phyloP scores from a whole-genome alignment of 2,888 invertebrate species.

The Aphodius sticticus region DNA sequence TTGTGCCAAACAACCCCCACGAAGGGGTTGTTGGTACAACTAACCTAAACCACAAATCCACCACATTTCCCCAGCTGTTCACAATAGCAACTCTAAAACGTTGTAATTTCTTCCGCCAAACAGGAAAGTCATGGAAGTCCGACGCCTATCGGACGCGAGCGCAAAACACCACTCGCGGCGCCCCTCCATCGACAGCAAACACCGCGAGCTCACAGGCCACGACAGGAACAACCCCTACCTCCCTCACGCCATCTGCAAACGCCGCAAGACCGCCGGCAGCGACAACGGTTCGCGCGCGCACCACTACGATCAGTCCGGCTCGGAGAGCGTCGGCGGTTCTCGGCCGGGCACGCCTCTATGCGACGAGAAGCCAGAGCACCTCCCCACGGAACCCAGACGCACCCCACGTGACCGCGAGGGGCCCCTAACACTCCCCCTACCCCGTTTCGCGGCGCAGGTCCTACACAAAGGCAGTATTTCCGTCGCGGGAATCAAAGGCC shows the following conservation, averaged over 20 bases:
- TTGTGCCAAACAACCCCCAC: too few relatives aligned
- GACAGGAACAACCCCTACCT: slow-evolving; percentile 52
- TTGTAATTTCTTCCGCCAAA: not conserved
- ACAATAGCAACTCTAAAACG: not conserved
- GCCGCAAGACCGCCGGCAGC: slow-evolving; percentile 63
- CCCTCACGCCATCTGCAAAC: slow-evolving; percentile 63
- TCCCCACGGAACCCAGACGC: slow-evolving; percentile 80
- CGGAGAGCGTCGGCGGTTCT: slow-evolving; percentile 73
- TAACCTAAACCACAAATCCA: too few relatives aligned
- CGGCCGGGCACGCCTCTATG: slow-evolving; percentile 87
- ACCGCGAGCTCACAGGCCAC: slow-evolving; percentile 48
- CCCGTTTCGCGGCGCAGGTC: slow-evolving; percentile 84
- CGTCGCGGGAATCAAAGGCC: slow-evolving; percentile 59
- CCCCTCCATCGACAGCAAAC: slow-evolving; percentile 63
- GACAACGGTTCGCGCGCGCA: slow-evolving; percentile 53
- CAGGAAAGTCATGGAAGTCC: slow-evolving; percentile 62
- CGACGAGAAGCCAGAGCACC: slow-evolving; percentile 79
- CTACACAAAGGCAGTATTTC: slow-evolving; percentile 50
- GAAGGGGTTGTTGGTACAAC: too few relatives aligned
- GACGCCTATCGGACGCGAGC: slow-evolving; percentile 62
- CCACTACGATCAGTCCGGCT: slow-evolving; percentile 66
- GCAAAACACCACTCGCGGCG: slow-evolving; percentile 60
- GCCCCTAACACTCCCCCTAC: slow-evolving; percentile 85
- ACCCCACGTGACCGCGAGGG: slow-evolving; percentile 64
- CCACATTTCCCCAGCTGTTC: too few relatives aligned